Conservation (phyloP, 2,888 invertebrate genomes). For the Drosophila aldrichi region DNA sequence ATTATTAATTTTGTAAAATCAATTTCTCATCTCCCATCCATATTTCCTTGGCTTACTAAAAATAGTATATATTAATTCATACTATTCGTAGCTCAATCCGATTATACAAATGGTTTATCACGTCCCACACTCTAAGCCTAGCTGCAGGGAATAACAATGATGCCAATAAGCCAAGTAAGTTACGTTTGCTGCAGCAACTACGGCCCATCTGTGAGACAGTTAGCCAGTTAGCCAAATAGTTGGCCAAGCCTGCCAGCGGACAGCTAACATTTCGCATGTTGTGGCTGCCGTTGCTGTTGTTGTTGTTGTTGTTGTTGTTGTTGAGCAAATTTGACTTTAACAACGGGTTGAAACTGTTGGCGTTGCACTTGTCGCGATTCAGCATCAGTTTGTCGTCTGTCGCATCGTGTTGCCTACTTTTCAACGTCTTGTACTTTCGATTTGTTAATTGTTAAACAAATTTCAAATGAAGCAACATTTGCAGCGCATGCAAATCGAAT, state of each 20-base stretch:
- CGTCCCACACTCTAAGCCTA: no score
- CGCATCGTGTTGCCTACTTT: slow-evolving; percentile 66
- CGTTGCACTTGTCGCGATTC: slow-evolving; percentile 70
- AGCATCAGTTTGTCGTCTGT: slow-evolving; percentile 46
- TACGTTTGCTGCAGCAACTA: slow-evolving; percentile 48
- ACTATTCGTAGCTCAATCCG: not conserved
- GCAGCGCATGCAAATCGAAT: slow-evolving; percentile 63
- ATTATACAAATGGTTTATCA: not conserved
- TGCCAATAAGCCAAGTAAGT: slow-evolving; percentile 52
- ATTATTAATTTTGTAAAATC: no score
- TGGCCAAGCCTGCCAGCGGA: slow-evolving; percentile 28
- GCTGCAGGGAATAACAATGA: slow-evolving; percentile 26
- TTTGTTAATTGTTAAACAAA: slow-evolving; percentile 82
- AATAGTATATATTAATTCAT: not conserved
- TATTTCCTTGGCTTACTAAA: not conserved
- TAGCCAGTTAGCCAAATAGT: slow-evolving; percentile 40
- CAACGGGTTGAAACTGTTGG: slow-evolving; percentile 51
- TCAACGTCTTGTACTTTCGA: slow-evolving; percentile 70
- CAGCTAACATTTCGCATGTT: slow-evolving; percentile 48
- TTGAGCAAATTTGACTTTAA: slow-evolving; percentile 25
- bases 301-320: not conserved
- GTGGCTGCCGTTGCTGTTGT: slow-evolving; percentile 4
- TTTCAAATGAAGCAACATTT: slow-evolving; percentile 59
- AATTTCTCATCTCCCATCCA: no score
- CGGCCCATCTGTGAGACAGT: slow-evolving; percentile 63